Conservation (phyloP, 2,888 invertebrate species). For the Dicyrtomina minuta region DNA sequence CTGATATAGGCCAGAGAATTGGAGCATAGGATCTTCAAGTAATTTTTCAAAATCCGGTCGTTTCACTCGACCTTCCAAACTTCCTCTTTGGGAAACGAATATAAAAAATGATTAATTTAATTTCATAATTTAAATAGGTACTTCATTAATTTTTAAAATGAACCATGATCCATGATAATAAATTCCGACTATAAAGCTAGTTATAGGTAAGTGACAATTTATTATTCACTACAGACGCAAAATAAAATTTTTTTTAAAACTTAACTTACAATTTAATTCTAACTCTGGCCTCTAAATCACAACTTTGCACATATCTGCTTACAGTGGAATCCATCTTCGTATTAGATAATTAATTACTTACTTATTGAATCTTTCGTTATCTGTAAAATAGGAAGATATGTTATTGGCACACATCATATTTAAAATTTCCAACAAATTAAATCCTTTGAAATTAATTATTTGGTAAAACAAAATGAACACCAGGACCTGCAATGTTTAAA, state of each 20-base stretch:
- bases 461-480: no score
- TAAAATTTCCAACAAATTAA: no score
- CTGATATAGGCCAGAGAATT: slow-evolving; percentile 85
- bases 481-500: no score
- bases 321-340: slow-evolving; percentile 11
- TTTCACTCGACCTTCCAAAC: slow-evolving; percentile 84
- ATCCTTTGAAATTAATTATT: no score
- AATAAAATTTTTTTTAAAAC: neutral
- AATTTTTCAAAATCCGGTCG: slow-evolving; percentile 86
- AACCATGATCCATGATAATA: no score
- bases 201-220: no score
- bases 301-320: slow-evolving; percentile 27
- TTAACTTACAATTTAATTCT: slow-evolving; percentile 30
- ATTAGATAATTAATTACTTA: no score
- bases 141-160: neutral
- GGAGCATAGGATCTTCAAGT: slow-evolving; percentile 81
- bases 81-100: slow-evolving; percentile 67
- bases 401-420: no score
- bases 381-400: no score
- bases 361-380: no score
- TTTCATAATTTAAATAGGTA: neutral
- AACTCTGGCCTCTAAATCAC: slow-evolving; percentile 26
- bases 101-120: neutral
- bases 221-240: neutral
- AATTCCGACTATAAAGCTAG: no score